A percentile compares a stretch with the other conserved stretches of the same genome.
phyloP scores from a whole-genome alignment of 1,140 invertebrate species.

The Eueides isabella region DNA sequence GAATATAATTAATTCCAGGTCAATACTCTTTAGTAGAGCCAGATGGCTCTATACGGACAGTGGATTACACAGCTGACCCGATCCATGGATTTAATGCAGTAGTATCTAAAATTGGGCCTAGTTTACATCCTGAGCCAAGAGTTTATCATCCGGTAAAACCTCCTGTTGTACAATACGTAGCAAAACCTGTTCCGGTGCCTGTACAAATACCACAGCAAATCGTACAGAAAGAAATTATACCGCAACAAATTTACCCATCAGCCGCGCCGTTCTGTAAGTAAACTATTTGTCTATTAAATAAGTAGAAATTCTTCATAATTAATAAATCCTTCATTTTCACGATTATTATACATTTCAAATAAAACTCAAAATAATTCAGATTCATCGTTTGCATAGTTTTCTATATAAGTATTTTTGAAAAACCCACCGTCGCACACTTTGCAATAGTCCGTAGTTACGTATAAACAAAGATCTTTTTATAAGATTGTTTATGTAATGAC shows the following conservation, averaged over 20 bases:
- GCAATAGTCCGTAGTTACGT: too few species aligned
- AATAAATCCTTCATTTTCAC: too few species aligned
- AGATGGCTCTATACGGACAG: slow-evolving; percentile 86
- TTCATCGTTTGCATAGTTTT: too few species aligned
- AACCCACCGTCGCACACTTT: too few species aligned
- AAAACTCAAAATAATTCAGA: too few species aligned
- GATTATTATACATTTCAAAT: too few species aligned
- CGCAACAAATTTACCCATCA: slow-evolving; percentile 54
- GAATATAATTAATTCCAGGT: slow-evolving; percentile 62
- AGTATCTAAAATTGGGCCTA: slow-evolving; percentile 82
- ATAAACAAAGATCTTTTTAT: too few species aligned
- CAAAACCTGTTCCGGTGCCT: slow-evolving; percentile 60
- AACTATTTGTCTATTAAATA: too few species aligned
- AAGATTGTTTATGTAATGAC: too few species aligned
- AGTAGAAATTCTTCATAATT: too few species aligned
- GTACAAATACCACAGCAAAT: slow-evolving; percentile 50
- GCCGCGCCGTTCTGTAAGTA: slow-evolving; percentile 77
- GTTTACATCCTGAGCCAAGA: slow-evolving; percentile 70
- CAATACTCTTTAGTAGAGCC: slow-evolving; percentile 86
- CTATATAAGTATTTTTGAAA: too few species aligned
- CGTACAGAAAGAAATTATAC: slow-evolving; percentile 39
- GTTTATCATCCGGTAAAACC: slow-evolving; percentile 46
- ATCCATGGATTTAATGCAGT: slow-evolving; percentile 84
- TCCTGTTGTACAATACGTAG: slow-evolving; percentile 43
- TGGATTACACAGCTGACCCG: slow-evolving; percentile 84